Evolutionary conservation across 1,140 invertebrate species (phyloP), one percentile per base, ranked within the genome.

Genomic region (Drosophila grimshawi): DNA sequence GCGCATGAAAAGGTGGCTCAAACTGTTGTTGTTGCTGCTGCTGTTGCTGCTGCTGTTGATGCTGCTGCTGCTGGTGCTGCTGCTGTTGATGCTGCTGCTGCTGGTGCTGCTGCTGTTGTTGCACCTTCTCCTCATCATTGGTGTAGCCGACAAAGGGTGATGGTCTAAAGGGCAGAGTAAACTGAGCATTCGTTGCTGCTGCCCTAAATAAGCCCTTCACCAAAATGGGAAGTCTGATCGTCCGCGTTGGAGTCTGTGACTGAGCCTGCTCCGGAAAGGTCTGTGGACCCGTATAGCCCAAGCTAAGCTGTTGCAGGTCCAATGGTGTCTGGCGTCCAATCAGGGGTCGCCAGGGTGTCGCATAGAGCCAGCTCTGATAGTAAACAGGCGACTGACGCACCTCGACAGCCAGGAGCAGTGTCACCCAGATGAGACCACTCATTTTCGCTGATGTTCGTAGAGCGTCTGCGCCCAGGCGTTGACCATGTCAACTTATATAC

Each of bases 121-220:
- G 11, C 19, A 3, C 1, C 43, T 33, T 5, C 11, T 33, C 8
- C 27, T n/a, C 10, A n/a, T 71, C 73, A 6, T 64, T 41, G 10
- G 41, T 76, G 35, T 71, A 76, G 39, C 73, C 73, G n/a, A 61
- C 73, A 76, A 76, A 76, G 55, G 67, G 73, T 2, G 73, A 76
- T 41, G 73, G 73, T 27, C 68, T 33, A 30, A 76, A 76, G 48
- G 73, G 73, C 35, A 76, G 35, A 41, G 33, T 71, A 19, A 76
- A 76, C 6, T 64, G 52, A 2, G 33, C 10, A 29, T 56, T 35
- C 2, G 30, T 2, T 3, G n/a, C 35, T 8, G 27, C 51, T 3
- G 66, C 45, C 39, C 3, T 30, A 45, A 57, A 11, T 2, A 75
- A 6, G 5, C 39, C 72, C 53, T n/a, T 43, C 4, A 75, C 29